phyloP scores from a whole-genome alignment of 2,113 vertebrate species.

The Oxyruncus cristatus region DNA sequence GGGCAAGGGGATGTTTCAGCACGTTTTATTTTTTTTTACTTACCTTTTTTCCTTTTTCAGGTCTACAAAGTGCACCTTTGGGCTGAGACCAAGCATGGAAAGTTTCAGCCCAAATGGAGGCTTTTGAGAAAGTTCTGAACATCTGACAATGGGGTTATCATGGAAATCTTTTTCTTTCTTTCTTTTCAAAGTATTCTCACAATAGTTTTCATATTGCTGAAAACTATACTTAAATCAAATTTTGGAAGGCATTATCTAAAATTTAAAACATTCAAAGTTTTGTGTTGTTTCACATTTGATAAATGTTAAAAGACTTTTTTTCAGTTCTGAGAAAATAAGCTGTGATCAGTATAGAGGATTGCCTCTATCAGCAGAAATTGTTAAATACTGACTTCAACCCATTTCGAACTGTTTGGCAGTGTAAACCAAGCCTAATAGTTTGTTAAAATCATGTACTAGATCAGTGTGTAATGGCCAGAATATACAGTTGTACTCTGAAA shows the following conservation, averaged over 20 bases:
- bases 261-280: neutral
- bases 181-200: constrained; percentile 56
- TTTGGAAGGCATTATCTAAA: constrained; percentile 63
- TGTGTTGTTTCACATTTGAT: neutral
- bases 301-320: neutral
- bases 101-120: constrained; percentile 71
- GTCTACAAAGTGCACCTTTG: constrained; percentile 69
- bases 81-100: constrained; percentile 71
- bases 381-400: neutral
- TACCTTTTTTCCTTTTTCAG: constrained; percentile 71
- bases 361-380: neutral
- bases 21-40: constrained; percentile 65
- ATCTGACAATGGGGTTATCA: constrained; percentile 69
- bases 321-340: neutral
- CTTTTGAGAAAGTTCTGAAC: constrained; percentile 71
- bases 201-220: constrained; percentile 56
- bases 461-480: constrained; percentile 16
- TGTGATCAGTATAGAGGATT: neutral
- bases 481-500: constrained; percentile 61
- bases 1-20: constrained; percentile 64
- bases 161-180: constrained; percentile 65
- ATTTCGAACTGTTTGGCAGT: constrained; percentile 10
- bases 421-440: constrained; percentile 7
- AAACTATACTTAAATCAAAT: constrained; percentile 57
- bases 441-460: constrained; percentile 2